Percentiles rank a stretch among this genome's conserved stretches.
Evolutionary conservation across 2,113 vertebrate genomes (phyloP).

Genomic region (Oceanodroma tethys): DNA sequence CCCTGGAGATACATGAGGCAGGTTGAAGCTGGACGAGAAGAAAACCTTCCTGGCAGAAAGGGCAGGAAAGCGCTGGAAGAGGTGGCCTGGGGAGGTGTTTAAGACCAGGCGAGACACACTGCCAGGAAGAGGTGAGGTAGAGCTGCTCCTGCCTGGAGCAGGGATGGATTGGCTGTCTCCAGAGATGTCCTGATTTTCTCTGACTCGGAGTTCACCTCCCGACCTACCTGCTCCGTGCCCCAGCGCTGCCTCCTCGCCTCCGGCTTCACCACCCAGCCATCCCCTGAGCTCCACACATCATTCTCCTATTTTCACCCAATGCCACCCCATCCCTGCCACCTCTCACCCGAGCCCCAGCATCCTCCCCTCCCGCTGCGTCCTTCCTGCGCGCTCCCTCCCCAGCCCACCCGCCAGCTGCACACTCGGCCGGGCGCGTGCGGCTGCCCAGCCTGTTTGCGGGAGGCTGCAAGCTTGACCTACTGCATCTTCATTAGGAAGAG

Average conservation of each 20-base stretch:
- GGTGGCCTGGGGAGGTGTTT: not conserved
- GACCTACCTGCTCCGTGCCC: rapidly evolving
- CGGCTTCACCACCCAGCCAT: not conserved
- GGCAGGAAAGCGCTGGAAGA: not conserved
- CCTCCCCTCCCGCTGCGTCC: not conserved
- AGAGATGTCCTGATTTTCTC: not conserved
- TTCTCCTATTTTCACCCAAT: not conserved
- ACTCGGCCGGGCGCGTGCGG: rapidly evolving
- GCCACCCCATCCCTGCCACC: not conserved
- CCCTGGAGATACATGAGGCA: not conserved
- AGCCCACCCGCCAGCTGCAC: not conserved
- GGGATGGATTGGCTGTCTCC: not conserved
- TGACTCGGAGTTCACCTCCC: not conserved
- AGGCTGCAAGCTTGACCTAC: not conserved
- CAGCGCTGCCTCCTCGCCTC: not conserved
- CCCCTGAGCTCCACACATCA: not conserved
- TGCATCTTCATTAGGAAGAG: not conserved
- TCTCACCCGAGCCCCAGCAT: not conserved
- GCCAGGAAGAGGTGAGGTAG: not conserved
- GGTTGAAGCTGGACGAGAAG: not conserved
- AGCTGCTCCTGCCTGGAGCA: not conserved
- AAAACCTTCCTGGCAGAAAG: not conserved
- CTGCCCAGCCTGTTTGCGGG: not conserved
- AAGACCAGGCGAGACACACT: not conserved
- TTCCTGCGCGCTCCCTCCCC: rapidly evolving